These are phyloP conservation scores for Acrobasis suavella DNA, from an alignment of 2,888 invertebrate species.

Conservation along the genomic window DNA sequence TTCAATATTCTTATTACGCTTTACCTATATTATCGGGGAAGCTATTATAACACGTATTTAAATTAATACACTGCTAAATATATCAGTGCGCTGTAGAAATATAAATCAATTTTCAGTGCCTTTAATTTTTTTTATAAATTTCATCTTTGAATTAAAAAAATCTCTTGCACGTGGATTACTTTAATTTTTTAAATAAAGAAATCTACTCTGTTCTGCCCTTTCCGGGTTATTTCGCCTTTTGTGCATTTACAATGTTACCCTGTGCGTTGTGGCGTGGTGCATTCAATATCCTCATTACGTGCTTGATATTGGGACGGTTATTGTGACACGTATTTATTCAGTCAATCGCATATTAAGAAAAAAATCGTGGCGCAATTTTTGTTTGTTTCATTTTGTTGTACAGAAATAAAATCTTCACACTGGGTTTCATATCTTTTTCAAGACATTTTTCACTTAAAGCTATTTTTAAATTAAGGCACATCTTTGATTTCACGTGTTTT, in stretches of 20 bases:
- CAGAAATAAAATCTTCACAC: background rate
- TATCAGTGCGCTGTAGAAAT: no score
- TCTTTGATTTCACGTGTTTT: background rate
- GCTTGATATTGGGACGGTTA: slow-evolving; percentile 11
- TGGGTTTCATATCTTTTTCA: background rate
- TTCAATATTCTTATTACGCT: no score
- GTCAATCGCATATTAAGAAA: no score
- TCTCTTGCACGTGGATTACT: no score
- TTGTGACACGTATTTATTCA: slow-evolving; percentile 8
- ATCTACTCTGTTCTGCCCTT: background rate
- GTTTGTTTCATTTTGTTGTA: background rate
- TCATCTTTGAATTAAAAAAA: no score
- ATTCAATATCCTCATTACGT: slow-evolving; percentile 9
- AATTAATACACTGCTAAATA: no score
- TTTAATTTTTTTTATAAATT: no score
- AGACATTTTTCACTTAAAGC: background rate
- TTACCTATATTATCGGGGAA: no score
- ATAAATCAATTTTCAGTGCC: no score
- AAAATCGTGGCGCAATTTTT: background rate
- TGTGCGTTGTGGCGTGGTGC: background rate
- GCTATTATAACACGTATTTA: no score
- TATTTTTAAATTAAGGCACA: background rate
- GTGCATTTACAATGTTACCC: slow-evolving; percentile 11
- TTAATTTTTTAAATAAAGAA: no score
- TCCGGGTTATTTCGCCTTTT: background rate